Percentiles rank a stretch among this genome's conserved stretches.
These are phyloP conservation scores for Harpagoxenus sublaevis DNA, from an alignment of 2,888 invertebrate species.

Conservation along the genomic window DNA sequence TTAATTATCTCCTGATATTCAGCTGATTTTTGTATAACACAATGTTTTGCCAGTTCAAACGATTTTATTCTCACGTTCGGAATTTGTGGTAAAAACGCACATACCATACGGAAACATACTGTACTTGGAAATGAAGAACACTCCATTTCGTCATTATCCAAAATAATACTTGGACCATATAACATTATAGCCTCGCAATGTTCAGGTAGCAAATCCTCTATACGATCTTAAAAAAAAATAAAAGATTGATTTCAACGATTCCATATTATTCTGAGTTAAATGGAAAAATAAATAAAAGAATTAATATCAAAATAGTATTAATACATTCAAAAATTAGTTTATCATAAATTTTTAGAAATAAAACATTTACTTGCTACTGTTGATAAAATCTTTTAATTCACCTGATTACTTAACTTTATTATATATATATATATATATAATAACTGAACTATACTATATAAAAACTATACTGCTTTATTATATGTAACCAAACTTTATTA, in stretches of 20 bases:
- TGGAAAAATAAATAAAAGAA: background rate
- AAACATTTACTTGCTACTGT: no score
- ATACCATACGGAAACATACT: no score
- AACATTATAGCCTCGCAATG: conserved; percentile 77
- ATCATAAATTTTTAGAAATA: no score
- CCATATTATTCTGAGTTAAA: background rate
- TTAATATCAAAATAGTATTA: background rate
- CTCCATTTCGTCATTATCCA: conserved; percentile 72
- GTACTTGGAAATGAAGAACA: conserved; percentile 16
- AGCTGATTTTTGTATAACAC: background rate
- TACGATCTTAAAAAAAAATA: conserved; percentile 69
- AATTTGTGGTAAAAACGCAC: conserved; percentile 79
- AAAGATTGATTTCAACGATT: background rate
- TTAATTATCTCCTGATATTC: background rate
- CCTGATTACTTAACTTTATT: background rate
- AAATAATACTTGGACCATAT: conserved; percentile 71
- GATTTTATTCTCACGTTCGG: conserved; percentile 72
- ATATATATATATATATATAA: no score
- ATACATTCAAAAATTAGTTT: background rate
- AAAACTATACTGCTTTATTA: no score
- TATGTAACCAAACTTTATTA: no score
- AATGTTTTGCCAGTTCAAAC: conserved; percentile 14
- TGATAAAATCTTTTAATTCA: background rate
- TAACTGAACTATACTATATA: no score
- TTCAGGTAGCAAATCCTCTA: conserved; percentile 74